These are phyloP conservation scores for Euplexia lucipara DNA, from an alignment of 2,888 invertebrate species.

Conservation along the genomic window DNA sequence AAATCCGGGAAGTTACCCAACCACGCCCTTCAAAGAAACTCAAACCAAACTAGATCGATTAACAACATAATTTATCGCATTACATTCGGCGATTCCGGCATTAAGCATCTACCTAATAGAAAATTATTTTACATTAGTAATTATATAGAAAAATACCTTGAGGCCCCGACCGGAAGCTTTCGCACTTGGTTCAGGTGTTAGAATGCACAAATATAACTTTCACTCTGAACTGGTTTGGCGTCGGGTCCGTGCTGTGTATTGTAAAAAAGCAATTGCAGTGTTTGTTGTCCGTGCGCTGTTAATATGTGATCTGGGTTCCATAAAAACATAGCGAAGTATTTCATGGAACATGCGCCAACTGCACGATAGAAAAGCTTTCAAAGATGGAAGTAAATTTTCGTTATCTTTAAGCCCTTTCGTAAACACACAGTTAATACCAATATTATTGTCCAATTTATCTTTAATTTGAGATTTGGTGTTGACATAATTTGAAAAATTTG, in stretches of 20 bases:
- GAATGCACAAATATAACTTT: conserved; percentile 82
- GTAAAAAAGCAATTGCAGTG: conserved; percentile 72
- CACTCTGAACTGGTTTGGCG: conserved; percentile 81
- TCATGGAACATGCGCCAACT: neutral
- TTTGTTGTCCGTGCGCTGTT: conserved; percentile 47
- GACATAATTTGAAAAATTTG: no score
- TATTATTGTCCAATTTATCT: no score
- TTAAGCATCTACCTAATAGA: conserved; percentile 64
- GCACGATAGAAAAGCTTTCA: conserved; percentile 4
- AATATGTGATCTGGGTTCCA: conserved; percentile 29
- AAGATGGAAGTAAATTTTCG: neutral
- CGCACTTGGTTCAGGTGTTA: conserved; percentile 78
- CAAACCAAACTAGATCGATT: conserved; percentile 59
- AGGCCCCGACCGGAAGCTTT: conserved; percentile 81
- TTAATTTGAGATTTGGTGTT: no score
- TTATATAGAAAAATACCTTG: conserved; percentile 79
- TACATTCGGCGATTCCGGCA: conserved; percentile 54
- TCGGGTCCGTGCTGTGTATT: conserved; percentile 71
- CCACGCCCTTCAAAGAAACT: conserved; percentile 40
- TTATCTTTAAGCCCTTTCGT: neutral
- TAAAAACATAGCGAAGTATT: conserved; percentile 24
- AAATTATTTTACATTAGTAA: conserved; percentile 73
- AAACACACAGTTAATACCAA: no score
- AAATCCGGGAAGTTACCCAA: conserved; percentile 53
- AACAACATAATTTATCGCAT: conserved; percentile 60